phyloP scores from a whole-genome alignment of 2,888 invertebrate species.

The Synanthedon andrenaeformis region DNA sequence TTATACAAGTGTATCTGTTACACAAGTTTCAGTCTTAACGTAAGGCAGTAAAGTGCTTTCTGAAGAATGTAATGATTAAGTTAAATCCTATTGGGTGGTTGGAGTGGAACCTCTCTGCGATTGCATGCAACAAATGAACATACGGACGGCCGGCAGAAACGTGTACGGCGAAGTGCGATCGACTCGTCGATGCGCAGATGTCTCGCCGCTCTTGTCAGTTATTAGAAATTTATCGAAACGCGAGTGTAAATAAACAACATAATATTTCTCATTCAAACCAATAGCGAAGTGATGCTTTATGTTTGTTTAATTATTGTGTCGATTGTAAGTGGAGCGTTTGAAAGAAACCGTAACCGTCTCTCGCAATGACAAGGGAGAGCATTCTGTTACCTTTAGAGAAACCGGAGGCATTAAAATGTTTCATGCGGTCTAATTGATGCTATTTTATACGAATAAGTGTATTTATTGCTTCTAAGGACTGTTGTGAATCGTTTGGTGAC shows the following conservation, averaged over 20 bases:
- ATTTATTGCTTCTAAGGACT: slow-evolving; percentile 62
- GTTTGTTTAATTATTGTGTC: slow-evolving; percentile 59
- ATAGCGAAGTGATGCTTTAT: slow-evolving; percentile 58
- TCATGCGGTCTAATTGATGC: slow-evolving; percentile 63
- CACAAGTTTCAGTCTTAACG: too few relatives aligned
- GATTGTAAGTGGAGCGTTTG: slow-evolving; percentile 53
- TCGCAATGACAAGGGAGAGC: slow-evolving; percentile 70
- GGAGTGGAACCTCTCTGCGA: too few relatives aligned
- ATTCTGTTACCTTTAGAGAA: slow-evolving; percentile 65
- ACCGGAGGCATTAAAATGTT: slow-evolving; percentile 68
- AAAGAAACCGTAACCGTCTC: slow-evolving; percentile 63
- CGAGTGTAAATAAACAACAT: slow-evolving; percentile 67
- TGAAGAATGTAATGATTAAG: too few relatives aligned
- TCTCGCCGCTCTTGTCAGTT: slow-evolving; percentile 60
- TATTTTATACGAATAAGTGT: slow-evolving; percentile 59
- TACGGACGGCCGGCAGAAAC: slow-evolving; percentile 44
- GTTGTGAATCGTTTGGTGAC: slow-evolving; percentile 63
- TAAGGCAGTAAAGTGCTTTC: too few relatives aligned
- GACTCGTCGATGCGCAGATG: slow-evolving; percentile 68
- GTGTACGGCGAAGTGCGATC: slow-evolving; percentile 70
- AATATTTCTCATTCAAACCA: slow-evolving; percentile 52
- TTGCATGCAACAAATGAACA: too few relatives aligned
- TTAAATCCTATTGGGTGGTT: too few relatives aligned
- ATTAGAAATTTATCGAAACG: slow-evolving; percentile 60
- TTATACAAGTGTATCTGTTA: too few relatives aligned